Evolutionary conservation across 2,797 vertebrate species (phyloP).

Genomic region (Pterois miles): DNA sequence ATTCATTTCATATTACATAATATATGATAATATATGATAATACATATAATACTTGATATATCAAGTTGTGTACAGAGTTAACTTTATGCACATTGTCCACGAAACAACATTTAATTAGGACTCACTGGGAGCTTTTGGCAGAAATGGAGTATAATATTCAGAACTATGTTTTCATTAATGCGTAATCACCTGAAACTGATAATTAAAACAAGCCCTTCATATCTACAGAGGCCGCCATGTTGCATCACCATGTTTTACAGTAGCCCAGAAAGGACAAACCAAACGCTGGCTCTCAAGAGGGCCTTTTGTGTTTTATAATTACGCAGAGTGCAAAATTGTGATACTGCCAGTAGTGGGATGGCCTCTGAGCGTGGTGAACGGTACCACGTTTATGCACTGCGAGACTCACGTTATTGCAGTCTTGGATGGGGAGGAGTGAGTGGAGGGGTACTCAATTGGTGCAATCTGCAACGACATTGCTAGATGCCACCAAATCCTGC

Average conservation of each 20-base stretch:
- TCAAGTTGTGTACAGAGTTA: not conserved
- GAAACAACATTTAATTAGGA: not conserved
- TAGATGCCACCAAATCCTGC: too few species aligned
- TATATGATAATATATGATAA: not conserved
- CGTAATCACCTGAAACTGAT: not conserved
- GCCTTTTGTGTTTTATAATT: not conserved
- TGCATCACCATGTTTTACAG: not conserved
- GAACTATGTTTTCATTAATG: too few species aligned
- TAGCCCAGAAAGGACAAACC: not conserved
- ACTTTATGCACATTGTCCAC: not conserved
- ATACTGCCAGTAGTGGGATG: too few species aligned
- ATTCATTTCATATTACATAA: too few species aligned
- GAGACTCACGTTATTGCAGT: not conserved
- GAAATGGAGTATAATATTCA: too few species aligned
- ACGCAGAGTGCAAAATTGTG: too few species aligned
- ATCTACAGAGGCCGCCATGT: not conserved
- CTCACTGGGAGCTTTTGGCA: too few species aligned
- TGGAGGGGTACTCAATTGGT: too few species aligned
- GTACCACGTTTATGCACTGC: too few species aligned
- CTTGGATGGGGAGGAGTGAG: too few species aligned
- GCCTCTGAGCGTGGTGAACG: too few species aligned
- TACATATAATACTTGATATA: not conserved
- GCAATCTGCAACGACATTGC: too few species aligned
- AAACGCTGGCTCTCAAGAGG: not conserved
- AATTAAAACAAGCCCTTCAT: not conserved